Conservation (phyloP, 2,113 vertebrate genomes). For the Corythornis cristatus region DNA sequence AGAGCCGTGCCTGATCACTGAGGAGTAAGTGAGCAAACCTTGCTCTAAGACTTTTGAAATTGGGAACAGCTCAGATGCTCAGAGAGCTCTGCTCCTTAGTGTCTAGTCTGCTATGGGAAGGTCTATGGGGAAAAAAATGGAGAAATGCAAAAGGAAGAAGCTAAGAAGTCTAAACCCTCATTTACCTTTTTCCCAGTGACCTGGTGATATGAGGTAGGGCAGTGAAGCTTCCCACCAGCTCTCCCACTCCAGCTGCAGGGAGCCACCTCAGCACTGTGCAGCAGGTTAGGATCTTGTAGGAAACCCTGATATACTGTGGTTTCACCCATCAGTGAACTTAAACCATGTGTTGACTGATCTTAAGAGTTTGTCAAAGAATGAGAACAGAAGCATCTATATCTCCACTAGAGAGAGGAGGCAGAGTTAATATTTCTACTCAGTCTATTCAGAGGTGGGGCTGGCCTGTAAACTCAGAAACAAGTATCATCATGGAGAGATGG, state of each 20-base stretch:
- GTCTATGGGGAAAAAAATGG: background rate
- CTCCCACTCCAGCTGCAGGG: background rate
- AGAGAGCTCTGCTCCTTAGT: background rate
- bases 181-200: background rate
- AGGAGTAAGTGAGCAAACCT: background rate
- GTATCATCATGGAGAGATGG: background rate
- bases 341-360: background rate
- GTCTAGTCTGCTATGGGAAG: background rate
- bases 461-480: background rate
- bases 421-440: background rate
- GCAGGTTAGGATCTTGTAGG: background rate
- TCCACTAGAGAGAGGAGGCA: background rate
- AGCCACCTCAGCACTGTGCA: background rate
- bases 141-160: background rate
- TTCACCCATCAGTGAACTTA: background rate
- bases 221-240: background rate
- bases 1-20: background rate
- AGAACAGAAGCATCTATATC: background rate
- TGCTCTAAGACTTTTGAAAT: background rate
- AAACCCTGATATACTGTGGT: background rate
- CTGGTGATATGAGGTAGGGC: background rate
- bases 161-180: background rate
- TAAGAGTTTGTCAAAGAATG: background rate
- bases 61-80: background rate
- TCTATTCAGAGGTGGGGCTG: background rate